Base-by-base conservation (phyloP, 2,113 vertebrate genomes). In the Leuciscus idus region DNA sequence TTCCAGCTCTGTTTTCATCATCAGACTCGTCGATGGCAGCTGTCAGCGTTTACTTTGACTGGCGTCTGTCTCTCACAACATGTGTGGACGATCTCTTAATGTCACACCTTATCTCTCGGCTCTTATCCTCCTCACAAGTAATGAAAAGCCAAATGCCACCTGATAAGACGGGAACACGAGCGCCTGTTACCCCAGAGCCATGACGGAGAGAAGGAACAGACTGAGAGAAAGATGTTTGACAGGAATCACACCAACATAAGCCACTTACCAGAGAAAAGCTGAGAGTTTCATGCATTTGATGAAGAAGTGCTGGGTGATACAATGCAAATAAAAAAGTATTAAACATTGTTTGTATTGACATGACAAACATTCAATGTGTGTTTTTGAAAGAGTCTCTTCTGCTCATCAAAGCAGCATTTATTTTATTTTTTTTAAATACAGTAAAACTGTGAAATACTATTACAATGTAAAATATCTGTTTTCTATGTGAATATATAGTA, bases 131-230 rank as follows among this genome's bases (percentile, higher is more conserved):
- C 72, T 83, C 21, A 28, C 62, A 76, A 74, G 85, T 84, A 80
- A 91, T 86, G 74, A 86, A 87, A 88, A 89, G 86, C 87, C 84
- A 90, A 90, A 91, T 87, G 89, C 88, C 90, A 88, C 30, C 62
- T 2, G 86, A 91, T 91, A 87, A 91, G 85, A 89, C 4, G 23
- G 12, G 36, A 52, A 43, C 79, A 86, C 79, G 61, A 61, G 55
- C 59, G 68, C 57, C 72, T 84, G 90, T 89, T 72, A 55, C 74
- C 55, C 89, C 83, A 28, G 86, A 89, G 52, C 19, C 55, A 3
- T 23, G 55, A 23, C 19, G 19, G 19, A 23, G 23, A 57, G 6
- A 57, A 57, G 55, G 2, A 9, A 57, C 21, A 85, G 55, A 70
- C 52, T 21, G 48, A 55, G 72, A 73, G 74, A 70, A 39, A 52